A percentile compares a stretch with the other conserved stretches of the same genome.
Evolutionary conservation across 2,888 invertebrate species (phyloP).

Genomic region (Himalopsyche japonica): DNA sequence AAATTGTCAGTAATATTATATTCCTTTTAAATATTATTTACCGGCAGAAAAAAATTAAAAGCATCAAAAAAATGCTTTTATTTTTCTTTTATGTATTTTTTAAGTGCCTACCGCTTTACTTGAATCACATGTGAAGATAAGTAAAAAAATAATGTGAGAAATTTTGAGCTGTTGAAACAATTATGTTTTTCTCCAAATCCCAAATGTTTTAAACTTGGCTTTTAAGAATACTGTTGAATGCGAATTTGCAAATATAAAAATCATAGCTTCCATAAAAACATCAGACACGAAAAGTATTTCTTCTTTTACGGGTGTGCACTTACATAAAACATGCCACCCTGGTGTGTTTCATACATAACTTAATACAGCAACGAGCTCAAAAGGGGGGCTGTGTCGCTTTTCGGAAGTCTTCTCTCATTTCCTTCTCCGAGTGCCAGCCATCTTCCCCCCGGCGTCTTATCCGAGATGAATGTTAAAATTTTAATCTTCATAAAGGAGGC

Average conservation of each 20-base stretch:
- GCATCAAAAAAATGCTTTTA: no score
- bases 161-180: not conserved
- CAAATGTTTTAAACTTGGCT: not conserved
- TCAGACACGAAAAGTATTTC: not conserved
- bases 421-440: not conserved
- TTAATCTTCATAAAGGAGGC: conserved; percentile 40
- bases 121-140: not conserved
- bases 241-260: not conserved
- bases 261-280: not conserved
- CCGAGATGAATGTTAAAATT: conserved; percentile 41
- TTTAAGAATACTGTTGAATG: not conserved
- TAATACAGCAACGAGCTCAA: not conserved
- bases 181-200: not conserved
- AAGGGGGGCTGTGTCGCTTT: not conserved
- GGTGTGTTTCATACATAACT: not conserved
- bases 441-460: conserved; percentile 9
- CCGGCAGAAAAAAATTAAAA: no score
- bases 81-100: no score
- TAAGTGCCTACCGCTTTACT: no score
- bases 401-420: conserved; percentile 3
- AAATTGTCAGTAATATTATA: no score
- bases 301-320: not conserved
- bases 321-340: not conserved
- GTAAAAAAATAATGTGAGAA: not conserved
- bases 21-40: no score